Evolutionary conservation across 2,888 invertebrate species (phyloP).

Genomic region (Drosophila nigritarsus): DNA sequence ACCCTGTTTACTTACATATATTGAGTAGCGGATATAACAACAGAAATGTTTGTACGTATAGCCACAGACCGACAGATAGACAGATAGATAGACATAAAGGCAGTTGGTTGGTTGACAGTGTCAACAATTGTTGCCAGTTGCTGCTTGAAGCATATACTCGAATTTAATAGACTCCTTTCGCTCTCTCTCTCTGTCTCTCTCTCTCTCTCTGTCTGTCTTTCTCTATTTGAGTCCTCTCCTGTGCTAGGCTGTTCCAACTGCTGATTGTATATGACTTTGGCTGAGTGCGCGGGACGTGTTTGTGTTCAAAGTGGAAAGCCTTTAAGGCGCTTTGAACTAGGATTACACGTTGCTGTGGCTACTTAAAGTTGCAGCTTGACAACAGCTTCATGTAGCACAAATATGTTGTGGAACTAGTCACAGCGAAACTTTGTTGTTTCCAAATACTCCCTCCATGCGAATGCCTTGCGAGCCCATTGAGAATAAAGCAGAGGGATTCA

Average conservation of each 20-base stretch:
- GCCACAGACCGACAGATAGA: constrained; percentile 5
- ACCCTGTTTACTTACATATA: not conserved
- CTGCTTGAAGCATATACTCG: constrained; percentile 30
- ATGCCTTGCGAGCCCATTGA: constrained; percentile 21
- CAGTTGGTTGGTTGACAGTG: constrained; percentile 1
- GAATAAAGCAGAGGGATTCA: not conserved
- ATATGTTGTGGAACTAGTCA: constrained; percentile 48
- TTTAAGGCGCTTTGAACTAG: constrained; percentile 18
- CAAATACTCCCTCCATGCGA: constrained; percentile 25
- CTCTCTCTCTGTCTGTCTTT: not conserved
- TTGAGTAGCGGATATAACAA: constrained; percentile 3
- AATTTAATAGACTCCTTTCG: constrained; percentile 51
- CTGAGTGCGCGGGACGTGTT: constrained; percentile 48
- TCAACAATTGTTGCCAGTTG: constrained; percentile 50
- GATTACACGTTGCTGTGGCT: constrained; percentile 41
- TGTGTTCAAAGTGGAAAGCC: constrained; percentile 28
- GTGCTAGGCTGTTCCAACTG: constrained; percentile 6
- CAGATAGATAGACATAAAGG: not conserved
- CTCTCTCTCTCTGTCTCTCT: too few species aligned
- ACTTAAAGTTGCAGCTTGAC: constrained; percentile 53
- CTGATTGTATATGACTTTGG: constrained; percentile 69
- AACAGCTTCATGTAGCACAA: constrained; percentile 40
- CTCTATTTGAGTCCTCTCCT: too few species aligned
- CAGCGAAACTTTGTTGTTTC: constrained; percentile 36
- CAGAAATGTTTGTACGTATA: constrained; percentile 20